Evolutionary conservation across 2,888 invertebrate species (phyloP), one percentile per base, ranked within the genome.

Genomic region (Yponomeuta malinellus): DNA sequence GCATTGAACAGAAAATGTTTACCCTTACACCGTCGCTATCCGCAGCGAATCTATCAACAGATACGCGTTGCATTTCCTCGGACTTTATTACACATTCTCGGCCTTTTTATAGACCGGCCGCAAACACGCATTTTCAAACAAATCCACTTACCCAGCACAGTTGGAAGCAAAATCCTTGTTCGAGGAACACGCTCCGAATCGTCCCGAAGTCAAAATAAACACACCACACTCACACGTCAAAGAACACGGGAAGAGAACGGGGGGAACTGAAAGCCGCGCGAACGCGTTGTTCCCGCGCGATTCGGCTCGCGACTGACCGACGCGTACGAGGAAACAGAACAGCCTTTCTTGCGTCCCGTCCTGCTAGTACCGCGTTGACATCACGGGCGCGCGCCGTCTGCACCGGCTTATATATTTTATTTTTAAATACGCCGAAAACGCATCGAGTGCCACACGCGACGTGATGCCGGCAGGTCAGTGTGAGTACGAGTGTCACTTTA

Each of bases 371-470:
- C 15, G 43, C 68, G 68, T 48, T 68, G 68, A 68, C 68, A 68
- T 48, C 43, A 68, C 43, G n/a, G 43, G 68, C 68, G 37, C 48
- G 37, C 33, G 29, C 23, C 80, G 79, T 77, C 78, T 78, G 78
- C 81, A 79, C 79, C 52, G 52, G 15, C 15, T 15, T 59, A 80
- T 82, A 8, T 79, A 83, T 84, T 83, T 83, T 81, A 77, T 77
- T 81, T 76, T 81, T 79, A 77, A 78, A 67, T 71, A 75, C 81
- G 80, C 79, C 79, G 81, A 82, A 78, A 80, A 78, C 79, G 76
- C 72, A 71, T 74, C 75, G 77, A 75, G 43, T 43, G 33, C 5
- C 23, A 77, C 76, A 70, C 73, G 76, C 76, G 78, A 72, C 73
- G 72, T 72, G 73, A 73, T 72, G 73, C 68, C 69, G 63, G 68